Evolutionary conservation across 2,797 vertebrate species (phyloP).

Genomic region (Pogoniulus pusillus): DNA sequence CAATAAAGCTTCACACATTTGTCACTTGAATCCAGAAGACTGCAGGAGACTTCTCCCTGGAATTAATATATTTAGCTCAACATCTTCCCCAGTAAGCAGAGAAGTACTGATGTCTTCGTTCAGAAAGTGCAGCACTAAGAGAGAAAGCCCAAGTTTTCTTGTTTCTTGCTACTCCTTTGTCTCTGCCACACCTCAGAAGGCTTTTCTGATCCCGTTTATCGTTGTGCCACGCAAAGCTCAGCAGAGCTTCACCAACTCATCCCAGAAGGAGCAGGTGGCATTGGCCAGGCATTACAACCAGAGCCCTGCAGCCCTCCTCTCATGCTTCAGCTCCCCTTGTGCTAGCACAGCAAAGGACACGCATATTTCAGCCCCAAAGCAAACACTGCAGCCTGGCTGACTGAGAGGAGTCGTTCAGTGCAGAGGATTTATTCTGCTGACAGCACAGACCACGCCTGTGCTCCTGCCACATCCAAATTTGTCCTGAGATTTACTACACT

Average conservation of each 20-base stretch:
- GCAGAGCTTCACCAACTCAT: neutral
- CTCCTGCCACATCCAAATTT: constrained; percentile 45
- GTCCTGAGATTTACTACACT: constrained; percentile 59
- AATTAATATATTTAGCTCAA: neutral
- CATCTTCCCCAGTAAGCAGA: neutral
- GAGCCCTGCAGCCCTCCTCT: neutral
- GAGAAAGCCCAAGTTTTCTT: neutral
- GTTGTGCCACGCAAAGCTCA: neutral
- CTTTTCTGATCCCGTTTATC: neutral
- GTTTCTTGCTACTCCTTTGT: neutral
- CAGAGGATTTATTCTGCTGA: constrained; percentile 53
- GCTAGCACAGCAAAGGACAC: neutral
- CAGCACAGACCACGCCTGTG: neutral
- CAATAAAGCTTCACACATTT: neutral
- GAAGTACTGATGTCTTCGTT: neutral
- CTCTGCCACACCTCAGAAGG: neutral
- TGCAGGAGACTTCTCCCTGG: neutral
- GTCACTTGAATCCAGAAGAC: neutral
- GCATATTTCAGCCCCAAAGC: constrained; percentile 18
- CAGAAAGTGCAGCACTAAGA: neutral
- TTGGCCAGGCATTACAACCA: neutral
- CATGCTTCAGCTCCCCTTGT: neutral
- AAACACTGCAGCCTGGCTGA: constrained; percentile 32
- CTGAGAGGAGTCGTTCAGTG: constrained; percentile 46
- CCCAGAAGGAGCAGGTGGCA: neutral